phyloP scores from a whole-genome alignment of 2,888 invertebrate genomes.

The Mythimna albipuncta region DNA sequence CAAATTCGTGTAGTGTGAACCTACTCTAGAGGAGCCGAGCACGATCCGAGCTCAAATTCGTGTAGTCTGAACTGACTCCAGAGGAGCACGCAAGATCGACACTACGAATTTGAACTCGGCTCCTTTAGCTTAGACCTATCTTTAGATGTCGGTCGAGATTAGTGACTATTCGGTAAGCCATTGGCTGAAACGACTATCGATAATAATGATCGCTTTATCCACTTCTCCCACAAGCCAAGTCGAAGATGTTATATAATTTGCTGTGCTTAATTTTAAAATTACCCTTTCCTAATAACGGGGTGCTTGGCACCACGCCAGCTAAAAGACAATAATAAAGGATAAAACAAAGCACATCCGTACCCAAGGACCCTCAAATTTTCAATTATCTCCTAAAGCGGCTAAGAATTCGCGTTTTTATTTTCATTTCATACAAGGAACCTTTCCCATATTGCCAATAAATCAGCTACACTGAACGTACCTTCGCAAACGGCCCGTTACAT shows the following conservation, averaged over 20 bases:
- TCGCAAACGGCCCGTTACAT: conserved; percentile 55
- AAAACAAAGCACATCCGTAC: conserved; percentile 47
- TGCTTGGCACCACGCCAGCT: conserved; percentile 33
- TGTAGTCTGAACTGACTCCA: too few species aligned
- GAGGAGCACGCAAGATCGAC: too few species aligned
- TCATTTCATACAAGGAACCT: conserved; percentile 42
- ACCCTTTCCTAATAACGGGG: conserved; percentile 20
- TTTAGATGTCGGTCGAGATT: too few species aligned
- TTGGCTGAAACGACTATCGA: too few species aligned
- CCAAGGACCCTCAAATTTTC: conserved; percentile 49
- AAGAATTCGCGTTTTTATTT: conserved; percentile 53
- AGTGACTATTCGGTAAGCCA: too few species aligned
- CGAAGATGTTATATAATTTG: neutral
- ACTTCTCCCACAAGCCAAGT: neutral
- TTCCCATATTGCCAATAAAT: conserved; percentile 65
- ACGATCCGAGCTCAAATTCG: too few species aligned
- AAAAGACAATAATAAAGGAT: conserved; percentile 28
- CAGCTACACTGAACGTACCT: conserved; percentile 37
- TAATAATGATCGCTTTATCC: too few species aligned
- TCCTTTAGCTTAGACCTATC: too few species aligned
- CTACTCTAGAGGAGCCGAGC: too few species aligned
- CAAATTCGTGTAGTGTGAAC: too few species aligned
- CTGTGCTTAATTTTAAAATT: too few species aligned
- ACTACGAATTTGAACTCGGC: too few species aligned
- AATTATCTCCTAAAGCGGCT: conserved; percentile 53